Percentiles rank a stretch among this genome's conserved stretches.
These are phyloP conservation scores for Cephalophus harveyi DNA, from an alignment of 2,113 vertebrate genomes.

Conservation along the genomic window DNA sequence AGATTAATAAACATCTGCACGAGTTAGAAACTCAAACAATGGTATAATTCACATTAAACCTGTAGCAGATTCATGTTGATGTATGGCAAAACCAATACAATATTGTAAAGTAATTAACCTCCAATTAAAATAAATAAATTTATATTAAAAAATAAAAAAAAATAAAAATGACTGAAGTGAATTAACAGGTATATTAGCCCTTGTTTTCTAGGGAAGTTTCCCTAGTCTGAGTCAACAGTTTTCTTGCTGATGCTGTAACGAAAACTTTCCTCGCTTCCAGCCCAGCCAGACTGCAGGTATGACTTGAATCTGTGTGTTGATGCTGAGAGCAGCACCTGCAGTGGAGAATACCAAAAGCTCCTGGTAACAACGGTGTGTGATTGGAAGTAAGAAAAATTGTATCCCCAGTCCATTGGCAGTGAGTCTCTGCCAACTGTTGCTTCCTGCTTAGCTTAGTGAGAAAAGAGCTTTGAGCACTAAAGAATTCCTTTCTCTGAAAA, in stretches of 20 bases:
- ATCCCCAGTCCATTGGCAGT: constrained; percentile 59
- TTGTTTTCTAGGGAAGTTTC: not conserved
- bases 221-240: not conserved
- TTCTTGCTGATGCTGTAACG: not conserved
- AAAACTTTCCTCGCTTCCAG: not conserved
- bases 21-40: not conserved
- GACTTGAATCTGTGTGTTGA: constrained; percentile 69
- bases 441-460: not conserved
- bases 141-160: no score
- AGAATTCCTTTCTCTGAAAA: not conserved
- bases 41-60: not conserved
- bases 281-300: constrained; percentile 19
- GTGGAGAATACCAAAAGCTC: constrained; percentile 29
- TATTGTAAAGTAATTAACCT: no score
- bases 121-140: no score
- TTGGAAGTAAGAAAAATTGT: constrained; percentile 63
- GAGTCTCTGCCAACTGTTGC: constrained; percentile 13
- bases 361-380: constrained; percentile 41
- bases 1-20: not conserved
- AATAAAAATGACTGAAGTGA: not conserved
- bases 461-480: constrained; percentile 14
- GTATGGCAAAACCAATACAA: no score
- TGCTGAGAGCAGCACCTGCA: constrained; percentile 10
- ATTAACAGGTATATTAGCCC: not conserved
- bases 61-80: no score